Conservation (phyloP, 2,888 invertebrate species). For the Tetragonisca angustula region DNA sequence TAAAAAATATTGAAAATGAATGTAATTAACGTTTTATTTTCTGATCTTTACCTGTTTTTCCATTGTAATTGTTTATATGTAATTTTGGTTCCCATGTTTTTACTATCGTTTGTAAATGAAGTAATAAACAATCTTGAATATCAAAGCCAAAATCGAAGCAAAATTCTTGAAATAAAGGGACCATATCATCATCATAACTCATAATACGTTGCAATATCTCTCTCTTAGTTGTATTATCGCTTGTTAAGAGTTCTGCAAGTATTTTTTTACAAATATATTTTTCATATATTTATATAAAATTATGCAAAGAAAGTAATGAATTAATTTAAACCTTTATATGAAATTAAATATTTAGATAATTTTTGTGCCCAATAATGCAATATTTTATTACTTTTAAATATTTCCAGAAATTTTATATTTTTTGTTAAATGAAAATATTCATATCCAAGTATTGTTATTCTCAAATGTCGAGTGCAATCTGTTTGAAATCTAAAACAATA, state of each 20-base stretch:
- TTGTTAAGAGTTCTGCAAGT: constrained; percentile 76
- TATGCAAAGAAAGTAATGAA: background rate
- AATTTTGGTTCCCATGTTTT: constrained; percentile 84
- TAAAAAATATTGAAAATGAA: constrained; percentile 19
- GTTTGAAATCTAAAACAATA: constrained; percentile 63
- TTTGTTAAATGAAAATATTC: constrained; percentile 75
- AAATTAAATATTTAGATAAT: constrained; percentile 77
- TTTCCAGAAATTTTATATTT: constrained; percentile 57
- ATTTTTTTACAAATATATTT: constrained; percentile 10
- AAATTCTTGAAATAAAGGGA: constrained; percentile 83
- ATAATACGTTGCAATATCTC: constrained; percentile 77
- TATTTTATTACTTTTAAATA: constrained; percentile 69
- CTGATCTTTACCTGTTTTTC: constrained; percentile 64
- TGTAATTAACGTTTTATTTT: constrained; percentile 17
- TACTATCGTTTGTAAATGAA: constrained; percentile 81
- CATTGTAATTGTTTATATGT: constrained; percentile 42
- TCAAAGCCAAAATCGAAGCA: constrained; percentile 84
- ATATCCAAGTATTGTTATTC: constrained; percentile 74
- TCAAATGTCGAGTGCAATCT: constrained; percentile 70
- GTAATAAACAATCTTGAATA: constrained; percentile 79
- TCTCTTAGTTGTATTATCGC: constrained; percentile 70
- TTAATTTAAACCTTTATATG: constrained; percentile 76
- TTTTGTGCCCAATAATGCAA: constrained; percentile 79
- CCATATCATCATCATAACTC: constrained; percentile 67
- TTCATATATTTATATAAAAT: background rate